Percentiles rank a stretch among this genome's conserved stretches.
Evolutionary conservation across 1,140 invertebrate species (phyloP).

Genomic region (Conus ventricosus): DNA sequence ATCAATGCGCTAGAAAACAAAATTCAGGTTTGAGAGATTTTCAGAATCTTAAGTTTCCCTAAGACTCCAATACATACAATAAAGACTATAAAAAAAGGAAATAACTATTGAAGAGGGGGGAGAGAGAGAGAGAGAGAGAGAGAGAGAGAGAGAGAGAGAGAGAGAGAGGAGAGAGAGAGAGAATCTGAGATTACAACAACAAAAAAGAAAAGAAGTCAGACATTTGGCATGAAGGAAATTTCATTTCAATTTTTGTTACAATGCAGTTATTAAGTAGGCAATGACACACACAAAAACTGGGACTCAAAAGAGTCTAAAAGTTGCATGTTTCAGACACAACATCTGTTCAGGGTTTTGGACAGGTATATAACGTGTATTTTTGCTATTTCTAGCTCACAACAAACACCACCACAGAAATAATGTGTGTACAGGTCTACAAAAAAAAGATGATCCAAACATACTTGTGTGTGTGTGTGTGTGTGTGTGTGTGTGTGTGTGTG

Average conservation of each 20-base stretch:
- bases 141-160: too few relatives aligned
- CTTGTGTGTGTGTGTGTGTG: neutral
- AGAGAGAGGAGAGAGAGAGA: too few relatives aligned
- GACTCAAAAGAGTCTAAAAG: conserved; percentile 27
- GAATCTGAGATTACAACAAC: too few relatives aligned
- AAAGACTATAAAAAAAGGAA: too few relatives aligned
- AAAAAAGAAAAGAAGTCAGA: neutral
- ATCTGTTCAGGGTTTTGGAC: conserved; percentile 8
- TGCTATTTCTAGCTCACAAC: conserved; percentile 25
- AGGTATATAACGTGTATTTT: neutral
- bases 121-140: neutral
- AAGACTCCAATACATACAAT: too few relatives aligned
- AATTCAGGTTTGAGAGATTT: too few relatives aligned
- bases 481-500: too few relatives aligned
- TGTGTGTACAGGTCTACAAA: neutral
- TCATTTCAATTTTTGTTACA: neutral
- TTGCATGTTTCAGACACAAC: neutral
- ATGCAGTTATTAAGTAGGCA: neutral
- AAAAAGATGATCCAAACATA: neutral
- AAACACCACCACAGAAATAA: neutral
- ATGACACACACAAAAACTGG: neutral
- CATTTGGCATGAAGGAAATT: conserved; percentile 11
- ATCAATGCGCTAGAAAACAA: too few relatives aligned
- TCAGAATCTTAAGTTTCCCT: too few relatives aligned
- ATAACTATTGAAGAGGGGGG: neutral